A percentile compares a stretch with the other conserved stretches of the same genome.
Conservation (phyloP, 2,797 vertebrate species). For the Xenopus petersii region DNA sequence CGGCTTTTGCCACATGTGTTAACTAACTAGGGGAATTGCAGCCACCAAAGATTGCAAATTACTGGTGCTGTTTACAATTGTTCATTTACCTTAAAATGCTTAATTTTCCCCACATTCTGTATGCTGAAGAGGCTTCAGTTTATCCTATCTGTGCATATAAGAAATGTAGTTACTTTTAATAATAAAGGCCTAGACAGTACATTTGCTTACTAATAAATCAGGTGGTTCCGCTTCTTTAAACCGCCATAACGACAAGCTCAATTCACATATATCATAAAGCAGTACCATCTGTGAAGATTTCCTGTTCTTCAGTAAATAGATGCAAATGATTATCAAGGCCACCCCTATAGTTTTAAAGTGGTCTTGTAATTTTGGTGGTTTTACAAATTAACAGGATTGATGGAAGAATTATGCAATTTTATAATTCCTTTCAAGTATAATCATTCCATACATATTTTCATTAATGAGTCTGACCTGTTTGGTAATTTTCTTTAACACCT, state of each 20-base stretch:
- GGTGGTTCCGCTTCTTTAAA: background rate
- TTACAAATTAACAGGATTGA: slow-evolving; percentile 75
- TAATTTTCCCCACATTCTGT: too few relatives aligned
- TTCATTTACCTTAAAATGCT: too few relatives aligned
- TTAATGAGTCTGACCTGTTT: slow-evolving; percentile 51
- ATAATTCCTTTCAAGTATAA: slow-evolving; percentile 76
- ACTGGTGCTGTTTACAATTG: too few relatives aligned
- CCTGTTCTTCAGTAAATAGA: slow-evolving; percentile 79
- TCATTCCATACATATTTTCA: slow-evolving; percentile 60
- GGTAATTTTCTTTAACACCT: slow-evolving; percentile 28
- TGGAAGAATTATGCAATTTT: slow-evolving; percentile 71
- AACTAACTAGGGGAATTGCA: too few relatives aligned
- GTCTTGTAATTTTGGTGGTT: slow-evolving; percentile 81
- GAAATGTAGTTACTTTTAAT: too few relatives aligned
- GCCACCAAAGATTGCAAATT: too few relatives aligned
- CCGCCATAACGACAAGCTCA: too few relatives aligned
- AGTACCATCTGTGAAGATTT: slow-evolving; percentile 83
- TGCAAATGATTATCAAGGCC: slow-evolving; percentile 77
- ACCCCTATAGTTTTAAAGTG: slow-evolving; percentile 69
- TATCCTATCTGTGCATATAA: too few relatives aligned
- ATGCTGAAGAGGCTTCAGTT: too few relatives aligned
- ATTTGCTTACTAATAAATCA: too few relatives aligned
- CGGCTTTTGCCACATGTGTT: too few relatives aligned
- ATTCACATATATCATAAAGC: slow-evolving; percentile 45
- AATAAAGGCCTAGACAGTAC: too few relatives aligned